Evolutionary conservation across 2,797 vertebrate genomes (phyloP).

Genomic region (Argentina silus): DNA sequence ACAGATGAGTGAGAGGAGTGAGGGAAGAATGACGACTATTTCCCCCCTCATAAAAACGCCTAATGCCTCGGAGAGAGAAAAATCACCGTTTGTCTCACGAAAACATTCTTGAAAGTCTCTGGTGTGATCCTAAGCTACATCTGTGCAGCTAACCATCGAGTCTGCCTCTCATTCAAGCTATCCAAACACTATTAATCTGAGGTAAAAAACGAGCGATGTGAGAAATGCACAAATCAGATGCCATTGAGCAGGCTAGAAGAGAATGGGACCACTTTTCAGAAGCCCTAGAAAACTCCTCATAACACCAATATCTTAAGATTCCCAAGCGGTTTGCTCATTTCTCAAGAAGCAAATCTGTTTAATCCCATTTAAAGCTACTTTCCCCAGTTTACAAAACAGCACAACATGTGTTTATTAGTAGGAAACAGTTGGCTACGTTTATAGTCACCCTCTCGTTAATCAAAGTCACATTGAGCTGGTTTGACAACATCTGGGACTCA

Average conservation of each 20-base stretch:
- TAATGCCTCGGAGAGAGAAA: constrained; percentile 60
- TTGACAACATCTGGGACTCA: background rate
- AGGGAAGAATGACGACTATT: constrained; percentile 40
- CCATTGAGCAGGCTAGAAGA: background rate
- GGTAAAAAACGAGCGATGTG: background rate
- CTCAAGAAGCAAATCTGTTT: background rate
- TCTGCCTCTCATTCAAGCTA: background rate
- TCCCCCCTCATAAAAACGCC: constrained; percentile 64
- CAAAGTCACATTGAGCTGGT: constrained; percentile 8
- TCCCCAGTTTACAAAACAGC: background rate
- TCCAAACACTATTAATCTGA: background rate
- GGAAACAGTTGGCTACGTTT: background rate
- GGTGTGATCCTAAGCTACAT: constrained; percentile 50
- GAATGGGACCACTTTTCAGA: background rate
- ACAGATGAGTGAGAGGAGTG: constrained; percentile 46
- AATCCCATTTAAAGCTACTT: background rate
- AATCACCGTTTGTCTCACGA: constrained; percentile 56
- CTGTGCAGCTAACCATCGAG: constrained; percentile 27
- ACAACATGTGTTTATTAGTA: background rate
- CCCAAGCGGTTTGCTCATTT: background rate
- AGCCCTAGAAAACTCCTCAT: background rate
- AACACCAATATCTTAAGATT: background rate
- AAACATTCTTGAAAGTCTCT: constrained; percentile 49
- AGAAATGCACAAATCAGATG: constrained; percentile 4
- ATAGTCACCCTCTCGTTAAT: constrained; percentile 12